Conservation (phyloP, 2,888 invertebrate species). For the Nineta flava region DNA sequence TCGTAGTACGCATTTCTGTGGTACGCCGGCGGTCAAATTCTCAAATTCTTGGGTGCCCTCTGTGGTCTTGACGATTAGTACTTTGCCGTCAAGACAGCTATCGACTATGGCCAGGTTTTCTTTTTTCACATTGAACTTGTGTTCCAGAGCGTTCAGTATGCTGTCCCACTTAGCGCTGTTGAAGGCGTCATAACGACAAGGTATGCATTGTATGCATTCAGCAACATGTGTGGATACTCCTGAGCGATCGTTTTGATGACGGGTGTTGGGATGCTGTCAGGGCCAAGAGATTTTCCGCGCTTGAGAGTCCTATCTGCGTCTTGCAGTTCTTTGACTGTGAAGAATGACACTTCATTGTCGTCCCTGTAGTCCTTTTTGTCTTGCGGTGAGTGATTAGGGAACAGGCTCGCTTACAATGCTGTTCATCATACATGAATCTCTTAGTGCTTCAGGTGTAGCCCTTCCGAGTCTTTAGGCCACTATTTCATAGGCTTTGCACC, state of each 20-base stretch:
- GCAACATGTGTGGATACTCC: background rate
- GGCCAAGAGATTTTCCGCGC: background rate
- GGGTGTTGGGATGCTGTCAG: background rate
- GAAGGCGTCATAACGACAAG: background rate
- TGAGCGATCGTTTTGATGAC: background rate
- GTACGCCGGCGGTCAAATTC: background rate
- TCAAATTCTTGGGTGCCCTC: background rate
- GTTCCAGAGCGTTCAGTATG: background rate
- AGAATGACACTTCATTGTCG: background rate
- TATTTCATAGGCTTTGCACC: background rate
- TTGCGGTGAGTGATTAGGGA: background rate
- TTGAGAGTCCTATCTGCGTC: background rate
- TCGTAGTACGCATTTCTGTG: too few relatives aligned
- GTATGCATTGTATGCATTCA: background rate
- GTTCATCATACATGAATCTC: too few relatives aligned
- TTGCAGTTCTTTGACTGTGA: background rate
- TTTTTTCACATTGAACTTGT: too few relatives aligned
- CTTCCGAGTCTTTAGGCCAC: background rate
- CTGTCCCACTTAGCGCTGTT: background rate
- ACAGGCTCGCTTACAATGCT: too few relatives aligned
- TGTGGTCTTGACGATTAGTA: background rate
- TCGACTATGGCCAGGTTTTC: too few relatives aligned
- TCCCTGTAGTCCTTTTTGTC: background rate
- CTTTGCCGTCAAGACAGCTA: background rate
- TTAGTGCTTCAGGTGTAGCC: background rate